Base-by-base conservation (phyloP, 2,113 vertebrate species). In the Sebastes fasciatus region DNA sequence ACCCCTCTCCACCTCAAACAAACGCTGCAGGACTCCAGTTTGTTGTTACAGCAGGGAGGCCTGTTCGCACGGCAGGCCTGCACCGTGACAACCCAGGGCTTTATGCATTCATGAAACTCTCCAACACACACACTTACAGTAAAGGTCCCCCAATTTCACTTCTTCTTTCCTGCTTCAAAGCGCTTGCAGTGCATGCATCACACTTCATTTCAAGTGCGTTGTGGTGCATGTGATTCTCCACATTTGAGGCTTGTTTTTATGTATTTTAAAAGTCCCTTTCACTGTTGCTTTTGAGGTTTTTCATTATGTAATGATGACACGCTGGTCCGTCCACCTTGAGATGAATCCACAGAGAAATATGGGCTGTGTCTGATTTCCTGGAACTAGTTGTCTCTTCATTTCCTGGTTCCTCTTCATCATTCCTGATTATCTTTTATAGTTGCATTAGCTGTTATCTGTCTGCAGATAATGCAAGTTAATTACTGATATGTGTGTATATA, bases 101-200 rank as follows among this genome's bases (percentile, higher is more conserved):
- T 81, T 83, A 86, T 88, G 87, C 79, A 77, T 90, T 90, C 79
- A 90, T 76, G 52, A 60, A 45, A 49, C 64, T 46, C 86, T 57
- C 51, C 43, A 17, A 26, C 68, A 57, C 58, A 57, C 58, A 74
- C 74, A 40, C 23, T 4, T 9, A 64, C 10, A n/a, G 4, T 1
- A 16, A 8, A 42, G 6, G 5, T 7, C 34, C 8, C 8, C 1
- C 21, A 49, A 17, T 10, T 54, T 55, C 4, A 13, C 67, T 49
- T 62, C 26, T 77, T 58, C 68, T 34, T 4, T 4, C 0, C 71
- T 60, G 67, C 82, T 77, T 86, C 75, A 84, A 76, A 87, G 57
- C 12, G 8, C 42, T 14, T 17, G 43, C 2, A 62, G 6, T 34
- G 73, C 74, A 51, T 4, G 52, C 54, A 21, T 46, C 71, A 52